These are phyloP conservation scores for Drusus annulatus DNA, from an alignment of 1,140 invertebrate species.

Conservation along the genomic window DNA sequence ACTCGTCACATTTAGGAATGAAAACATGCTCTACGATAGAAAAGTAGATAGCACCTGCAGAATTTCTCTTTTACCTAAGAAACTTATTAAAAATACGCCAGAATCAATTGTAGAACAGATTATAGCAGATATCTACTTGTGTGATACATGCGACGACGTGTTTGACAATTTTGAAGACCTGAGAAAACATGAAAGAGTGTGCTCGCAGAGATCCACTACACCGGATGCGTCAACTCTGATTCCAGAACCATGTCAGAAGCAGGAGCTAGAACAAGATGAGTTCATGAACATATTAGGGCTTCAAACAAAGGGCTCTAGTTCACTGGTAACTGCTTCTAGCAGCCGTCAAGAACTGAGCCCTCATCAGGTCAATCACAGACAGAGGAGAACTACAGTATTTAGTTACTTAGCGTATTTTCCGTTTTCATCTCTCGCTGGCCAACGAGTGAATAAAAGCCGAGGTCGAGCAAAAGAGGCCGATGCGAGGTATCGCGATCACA, in stretches of 20 bases:
- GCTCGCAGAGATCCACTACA: slow-evolving; percentile 52
- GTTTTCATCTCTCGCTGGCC: slow-evolving; percentile 69
- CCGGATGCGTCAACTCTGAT: neutral
- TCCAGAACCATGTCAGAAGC: slow-evolving; percentile 38
- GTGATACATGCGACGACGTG: slow-evolving; percentile 80
- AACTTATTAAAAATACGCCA: slow-evolving; percentile 16
- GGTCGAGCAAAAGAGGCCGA: neutral
- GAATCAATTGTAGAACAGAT: slow-evolving; percentile 70
- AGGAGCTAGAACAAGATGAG: slow-evolving; percentile 40
- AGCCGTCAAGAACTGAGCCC: slow-evolving; percentile 3
- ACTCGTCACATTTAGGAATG: slow-evolving; percentile 82
- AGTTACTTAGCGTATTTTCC: slow-evolving; percentile 60
- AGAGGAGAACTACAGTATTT: slow-evolving; percentile 34
- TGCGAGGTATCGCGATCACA: slow-evolving; percentile 56
- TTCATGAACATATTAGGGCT: slow-evolving; percentile 48
- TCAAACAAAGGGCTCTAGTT: neutral
- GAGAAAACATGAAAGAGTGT: slow-evolving; percentile 67
- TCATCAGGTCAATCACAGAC: neutral
- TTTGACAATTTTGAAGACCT: slow-evolving; percentile 67
- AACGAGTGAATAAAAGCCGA: slow-evolving; percentile 62
- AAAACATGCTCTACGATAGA: slow-evolving; percentile 76
- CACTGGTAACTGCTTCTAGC: neutral
- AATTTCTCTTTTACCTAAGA: slow-evolving; percentile 49
- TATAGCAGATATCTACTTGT: slow-evolving; percentile 79
- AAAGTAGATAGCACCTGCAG: slow-evolving; percentile 37